Conservation (phyloP, 1,140 invertebrate species). For the Piezodorus guildinii region DNA sequence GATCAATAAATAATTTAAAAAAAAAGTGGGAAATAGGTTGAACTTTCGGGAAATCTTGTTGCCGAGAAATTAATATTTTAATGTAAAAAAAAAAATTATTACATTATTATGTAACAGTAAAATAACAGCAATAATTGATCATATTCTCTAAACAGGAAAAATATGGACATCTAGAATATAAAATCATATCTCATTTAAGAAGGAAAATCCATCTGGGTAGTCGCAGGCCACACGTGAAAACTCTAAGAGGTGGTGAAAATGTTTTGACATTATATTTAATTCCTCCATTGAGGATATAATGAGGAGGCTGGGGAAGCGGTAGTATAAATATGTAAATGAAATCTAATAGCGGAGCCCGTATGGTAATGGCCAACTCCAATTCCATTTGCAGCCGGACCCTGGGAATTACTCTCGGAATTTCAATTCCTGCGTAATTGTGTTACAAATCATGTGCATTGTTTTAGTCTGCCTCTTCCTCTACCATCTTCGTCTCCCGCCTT, state of each 20-base stretch:
- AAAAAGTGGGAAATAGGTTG: too few relatives aligned
- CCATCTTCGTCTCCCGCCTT: not conserved
- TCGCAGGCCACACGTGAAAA: too few relatives aligned
- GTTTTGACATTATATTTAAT: conserved; percentile 12
- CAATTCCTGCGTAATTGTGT: conserved; percentile 12
- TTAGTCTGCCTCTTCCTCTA: not conserved
- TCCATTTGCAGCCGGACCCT: conserved; percentile 1
- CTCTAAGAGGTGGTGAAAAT: not conserved
- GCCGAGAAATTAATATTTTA: too few relatives aligned
- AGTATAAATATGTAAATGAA: conserved; percentile 15
- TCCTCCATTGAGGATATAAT: conserved; percentile 7
- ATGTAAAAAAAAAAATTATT: too few relatives aligned
- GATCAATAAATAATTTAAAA: too few relatives aligned
- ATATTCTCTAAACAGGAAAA: too few relatives aligned
- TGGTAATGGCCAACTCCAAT: not conserved
- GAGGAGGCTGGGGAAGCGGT: not conserved
- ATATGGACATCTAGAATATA: too few relatives aligned
- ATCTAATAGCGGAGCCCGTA: conserved; percentile 7
- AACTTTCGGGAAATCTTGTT: too few relatives aligned
- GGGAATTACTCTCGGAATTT: conserved; percentile 13
- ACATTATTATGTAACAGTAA: too few relatives aligned
- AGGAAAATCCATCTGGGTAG: too few relatives aligned
- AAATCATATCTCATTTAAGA: too few relatives aligned
- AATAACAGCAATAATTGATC: too few relatives aligned
- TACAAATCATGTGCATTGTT: conserved; percentile 16